Percentiles rank a stretch among this genome's conserved stretches.
Evolutionary conservation across 2,888 invertebrate species (phyloP).

Genomic region (Hesperia comma): DNA sequence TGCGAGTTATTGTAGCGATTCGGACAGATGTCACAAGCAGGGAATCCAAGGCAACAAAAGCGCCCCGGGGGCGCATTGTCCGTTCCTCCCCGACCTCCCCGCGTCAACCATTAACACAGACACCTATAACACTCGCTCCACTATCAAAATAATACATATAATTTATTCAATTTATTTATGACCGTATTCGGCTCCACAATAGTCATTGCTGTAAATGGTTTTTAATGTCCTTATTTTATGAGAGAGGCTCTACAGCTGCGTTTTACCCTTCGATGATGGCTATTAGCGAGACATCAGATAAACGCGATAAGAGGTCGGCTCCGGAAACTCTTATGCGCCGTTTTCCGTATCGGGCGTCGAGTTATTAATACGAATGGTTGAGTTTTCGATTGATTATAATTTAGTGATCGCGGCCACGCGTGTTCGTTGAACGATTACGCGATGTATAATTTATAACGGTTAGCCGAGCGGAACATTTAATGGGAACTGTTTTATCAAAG

Average conservation of each 20-base stretch:
- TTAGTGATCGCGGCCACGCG: conserved; percentile 37
- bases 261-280: conserved; percentile 71
- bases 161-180: conserved; percentile 78
- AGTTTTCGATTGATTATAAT: conserved; percentile 48
- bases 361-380: conserved; percentile 50
- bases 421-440: conserved; percentile 41
- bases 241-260: conserved; percentile 73
- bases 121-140: conserved; percentile 75
- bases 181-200: conserved; percentile 67
- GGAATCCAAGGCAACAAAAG: conserved; percentile 75
- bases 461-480: conserved; percentile 35
- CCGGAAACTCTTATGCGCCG: conserved; percentile 61
- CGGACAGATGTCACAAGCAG: conserved; percentile 83
- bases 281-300: conserved; percentile 78
- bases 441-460: conserved; percentile 41
- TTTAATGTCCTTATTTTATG: conserved; percentile 81
- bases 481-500: conserved; percentile 26
- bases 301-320: conserved; percentile 58
- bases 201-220: conserved; percentile 81
- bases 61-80: conserved; percentile 80
- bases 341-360: conserved; percentile 48
- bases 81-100: conserved; percentile 67
- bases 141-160: conserved; percentile 76
- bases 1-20: conserved; percentile 80
- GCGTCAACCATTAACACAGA: conserved; percentile 75